Percentiles rank a stretch among this genome's conserved stretches.
Evolutionary conservation across 1,140 invertebrate genomes (phyloP).

Genomic region (Conopomorpha cramerella): DNA sequence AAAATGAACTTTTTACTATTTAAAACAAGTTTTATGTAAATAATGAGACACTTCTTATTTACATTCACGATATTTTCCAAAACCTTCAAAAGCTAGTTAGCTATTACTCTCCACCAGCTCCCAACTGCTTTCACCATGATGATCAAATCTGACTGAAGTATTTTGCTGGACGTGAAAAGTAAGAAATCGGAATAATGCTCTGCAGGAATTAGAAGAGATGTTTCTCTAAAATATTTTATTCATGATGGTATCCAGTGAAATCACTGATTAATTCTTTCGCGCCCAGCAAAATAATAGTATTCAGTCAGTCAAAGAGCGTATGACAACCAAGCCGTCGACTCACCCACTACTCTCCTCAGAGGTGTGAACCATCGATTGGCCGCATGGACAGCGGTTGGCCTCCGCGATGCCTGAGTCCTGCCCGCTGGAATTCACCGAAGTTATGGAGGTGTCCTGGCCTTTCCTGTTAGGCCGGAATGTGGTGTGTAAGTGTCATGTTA

Average conservation of each 20-base stretch:
- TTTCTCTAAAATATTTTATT: conserved; percentile 1
- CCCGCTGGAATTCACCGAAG: conserved; percentile 78
- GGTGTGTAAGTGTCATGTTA: conserved; percentile 17
- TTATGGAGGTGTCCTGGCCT: conserved; percentile 68
- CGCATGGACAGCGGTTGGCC: conserved; percentile 66
- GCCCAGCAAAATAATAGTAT: background rate
- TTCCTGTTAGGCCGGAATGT: conserved; percentile 30
- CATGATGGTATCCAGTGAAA: background rate
- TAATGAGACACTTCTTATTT: too few relatives aligned
- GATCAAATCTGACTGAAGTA: too few relatives aligned
- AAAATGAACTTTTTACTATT: too few relatives aligned
- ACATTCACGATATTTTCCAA: too few relatives aligned
- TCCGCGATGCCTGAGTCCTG: conserved; percentile 78
- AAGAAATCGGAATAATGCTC: too few relatives aligned
- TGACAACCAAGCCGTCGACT: background rate
- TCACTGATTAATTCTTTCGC: background rate
- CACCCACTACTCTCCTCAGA: conserved; percentile 74
- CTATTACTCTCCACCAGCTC: too few relatives aligned
- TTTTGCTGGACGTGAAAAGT: too few relatives aligned
- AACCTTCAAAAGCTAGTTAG: too few relatives aligned
- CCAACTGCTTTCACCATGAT: too few relatives aligned
- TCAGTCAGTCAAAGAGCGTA: background rate
- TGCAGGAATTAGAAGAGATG: too few relatives aligned
- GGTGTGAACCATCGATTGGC: conserved; percentile 68
- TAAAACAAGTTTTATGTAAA: too few relatives aligned